A percentile compares a stretch with the other conserved stretches of the same genome.
Evolutionary conservation across 2,797 vertebrate species (phyloP).

Genomic region (Xyrichtys novacula): DNA sequence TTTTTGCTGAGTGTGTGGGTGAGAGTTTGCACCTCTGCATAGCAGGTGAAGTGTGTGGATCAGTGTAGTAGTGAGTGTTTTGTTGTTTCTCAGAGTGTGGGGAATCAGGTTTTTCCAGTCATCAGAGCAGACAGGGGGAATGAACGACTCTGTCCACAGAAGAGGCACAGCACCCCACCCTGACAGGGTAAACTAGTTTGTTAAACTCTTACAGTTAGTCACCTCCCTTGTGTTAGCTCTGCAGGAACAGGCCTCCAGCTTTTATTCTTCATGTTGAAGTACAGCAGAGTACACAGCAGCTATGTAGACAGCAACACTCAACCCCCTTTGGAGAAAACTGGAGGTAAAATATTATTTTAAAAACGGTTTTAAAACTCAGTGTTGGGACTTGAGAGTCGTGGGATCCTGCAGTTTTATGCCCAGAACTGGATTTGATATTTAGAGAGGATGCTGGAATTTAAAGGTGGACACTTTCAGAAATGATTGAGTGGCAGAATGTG

Average conservation of each 20-base stretch:
- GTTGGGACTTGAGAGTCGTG: conserved; percentile 4
- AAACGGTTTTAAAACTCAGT: conserved; percentile 4
- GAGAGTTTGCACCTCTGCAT: neutral
- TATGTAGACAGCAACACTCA: neutral
- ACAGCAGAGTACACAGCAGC: conserved; percentile 6
- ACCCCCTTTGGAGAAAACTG: conserved; percentile 6
- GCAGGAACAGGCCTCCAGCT: conserved; percentile 20
- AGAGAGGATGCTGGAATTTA: conserved; percentile 9
- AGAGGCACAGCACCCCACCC: conserved; percentile 43
- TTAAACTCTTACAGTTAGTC: conserved; percentile 63
- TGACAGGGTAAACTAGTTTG: conserved; percentile 69
- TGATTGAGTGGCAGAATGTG: conserved; percentile 1
- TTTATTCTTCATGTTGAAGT: conserved; percentile 20
- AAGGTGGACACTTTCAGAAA: neutral
- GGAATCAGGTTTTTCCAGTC: conserved; percentile 76
- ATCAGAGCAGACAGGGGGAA: conserved; percentile 33
- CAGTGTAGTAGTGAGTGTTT: conserved; percentile 20
- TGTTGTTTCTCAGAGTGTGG: conserved; percentile 32
- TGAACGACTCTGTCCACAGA: conserved; percentile 27
- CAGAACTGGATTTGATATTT: neutral
- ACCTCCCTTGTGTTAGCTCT: conserved; percentile 34
- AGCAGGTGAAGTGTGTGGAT: conserved; percentile 7
- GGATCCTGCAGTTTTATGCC: neutral
- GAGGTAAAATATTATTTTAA: conserved; percentile 3
- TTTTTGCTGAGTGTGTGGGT: conserved; percentile 1